Evolutionary conservation across 2,797 vertebrate genomes (phyloP).

Genomic region (Neosalanx taihuensis): DNA sequence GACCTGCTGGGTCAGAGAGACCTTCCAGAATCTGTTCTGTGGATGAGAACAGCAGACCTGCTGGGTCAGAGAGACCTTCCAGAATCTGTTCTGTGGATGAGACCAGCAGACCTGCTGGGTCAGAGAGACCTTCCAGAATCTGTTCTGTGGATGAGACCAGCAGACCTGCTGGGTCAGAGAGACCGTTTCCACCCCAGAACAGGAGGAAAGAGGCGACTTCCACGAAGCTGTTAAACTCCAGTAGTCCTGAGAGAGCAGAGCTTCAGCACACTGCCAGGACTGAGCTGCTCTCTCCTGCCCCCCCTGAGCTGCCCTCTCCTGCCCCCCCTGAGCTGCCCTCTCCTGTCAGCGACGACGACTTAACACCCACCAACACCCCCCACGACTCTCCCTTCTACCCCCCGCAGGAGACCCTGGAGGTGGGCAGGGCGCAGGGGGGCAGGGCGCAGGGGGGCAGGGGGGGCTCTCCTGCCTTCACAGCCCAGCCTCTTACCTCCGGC

Average conservation of each 20-base stretch:
- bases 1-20: constrained; percentile 32
- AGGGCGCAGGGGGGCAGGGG: not conserved
- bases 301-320: no score
- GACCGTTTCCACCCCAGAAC: constrained; percentile 4
- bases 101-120: constrained; percentile 39
- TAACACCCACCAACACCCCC: constrained; percentile 63
- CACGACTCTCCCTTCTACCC: constrained; percentile 21
- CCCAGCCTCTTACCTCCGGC: not conserved
- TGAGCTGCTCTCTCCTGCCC: no score
- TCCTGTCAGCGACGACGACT: constrained; percentile 47
- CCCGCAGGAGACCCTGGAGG: not conserved
- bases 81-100: no score
- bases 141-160: no score
- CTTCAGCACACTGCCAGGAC: constrained; percentile 17
- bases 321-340: constrained; percentile 9
- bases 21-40: not conserved
- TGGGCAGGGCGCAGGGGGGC: not conserved
- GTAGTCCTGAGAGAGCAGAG: not conserved
- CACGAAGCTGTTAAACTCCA: not conserved
- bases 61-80: constrained; percentile 21
- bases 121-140: constrained; percentile 25
- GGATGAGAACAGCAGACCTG: constrained; percentile 33
- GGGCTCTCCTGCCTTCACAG: not conserved
- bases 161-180: constrained; percentile 36
- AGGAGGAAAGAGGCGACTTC: constrained; percentile 2